phyloP scores from a whole-genome alignment of 2,113 vertebrate genomes.

The Tichodroma muraria region DNA sequence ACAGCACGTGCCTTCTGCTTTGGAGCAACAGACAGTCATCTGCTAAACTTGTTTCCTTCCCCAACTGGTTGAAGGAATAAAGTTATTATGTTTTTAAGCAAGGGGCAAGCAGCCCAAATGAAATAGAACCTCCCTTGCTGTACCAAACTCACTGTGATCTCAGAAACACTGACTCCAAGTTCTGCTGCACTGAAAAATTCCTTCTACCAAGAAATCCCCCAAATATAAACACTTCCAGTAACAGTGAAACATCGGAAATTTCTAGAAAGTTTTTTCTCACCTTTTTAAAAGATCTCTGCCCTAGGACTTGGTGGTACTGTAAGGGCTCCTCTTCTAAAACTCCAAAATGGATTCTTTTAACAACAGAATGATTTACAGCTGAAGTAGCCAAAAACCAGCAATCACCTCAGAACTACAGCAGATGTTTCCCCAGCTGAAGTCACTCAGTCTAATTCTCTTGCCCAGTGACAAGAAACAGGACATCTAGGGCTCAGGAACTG shows the following conservation, averaged over 20 bases:
- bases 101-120: neutral
- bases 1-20: conserved; percentile 16
- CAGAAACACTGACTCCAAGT: neutral
- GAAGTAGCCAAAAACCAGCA: neutral
- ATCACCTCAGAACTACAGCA: neutral
- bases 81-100: neutral
- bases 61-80: neutral
- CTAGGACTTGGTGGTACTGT: neutral
- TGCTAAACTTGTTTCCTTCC: conserved; percentile 5
- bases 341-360: neutral
- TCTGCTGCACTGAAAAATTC: neutral
- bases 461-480: neutral
- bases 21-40: conserved; percentile 44
- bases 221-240: neutral
- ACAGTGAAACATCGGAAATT: neutral
- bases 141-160: neutral
- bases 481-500: neutral
- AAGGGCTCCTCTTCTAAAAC: neutral
- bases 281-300: neutral
- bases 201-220: neutral
- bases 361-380: neutral
- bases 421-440: conserved; percentile 38
- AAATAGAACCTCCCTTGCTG: neutral
- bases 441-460: neutral
- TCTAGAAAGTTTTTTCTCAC: neutral